These are phyloP conservation scores for Synanthedon andrenaeformis DNA, from an alignment of 2,888 invertebrate genomes.

Conservation along the genomic window DNA sequence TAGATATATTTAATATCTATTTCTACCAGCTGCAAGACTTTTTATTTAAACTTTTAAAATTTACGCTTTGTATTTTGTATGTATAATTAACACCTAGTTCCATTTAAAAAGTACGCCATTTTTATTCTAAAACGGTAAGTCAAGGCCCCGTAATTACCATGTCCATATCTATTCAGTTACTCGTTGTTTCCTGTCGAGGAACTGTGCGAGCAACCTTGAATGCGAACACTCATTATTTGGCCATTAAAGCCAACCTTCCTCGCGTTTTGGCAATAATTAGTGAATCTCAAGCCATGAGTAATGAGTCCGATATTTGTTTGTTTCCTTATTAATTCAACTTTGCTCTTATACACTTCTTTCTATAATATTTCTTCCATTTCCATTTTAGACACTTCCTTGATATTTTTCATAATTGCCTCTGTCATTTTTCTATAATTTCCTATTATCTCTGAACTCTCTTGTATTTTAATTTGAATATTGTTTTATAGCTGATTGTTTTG, in stretches of 20 bases:
- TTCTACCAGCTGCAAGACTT: too few relatives aligned
- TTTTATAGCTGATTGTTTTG: too few relatives aligned
- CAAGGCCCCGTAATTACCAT: conserved; percentile 61
- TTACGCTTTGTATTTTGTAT: too few relatives aligned
- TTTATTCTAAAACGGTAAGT: conserved; percentile 66
- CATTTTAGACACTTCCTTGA: too few relatives aligned
- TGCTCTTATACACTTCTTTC: not conserved
- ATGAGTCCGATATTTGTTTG: conserved; percentile 1
- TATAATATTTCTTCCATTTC: too few relatives aligned
- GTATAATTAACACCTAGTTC: conserved; percentile 21
- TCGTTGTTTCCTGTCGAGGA: conserved; percentile 58
- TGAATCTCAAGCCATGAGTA: conserved; percentile 21
- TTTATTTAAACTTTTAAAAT: too few relatives aligned
- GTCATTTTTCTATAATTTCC: too few relatives aligned
- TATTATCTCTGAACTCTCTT: too few relatives aligned
- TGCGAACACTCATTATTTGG: conserved; percentile 57
- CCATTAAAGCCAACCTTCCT: conserved; percentile 55
- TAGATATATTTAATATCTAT: too few relatives aligned
- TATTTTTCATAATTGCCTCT: too few relatives aligned
- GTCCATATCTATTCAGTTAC: conserved; percentile 61
- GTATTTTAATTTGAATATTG: too few relatives aligned
- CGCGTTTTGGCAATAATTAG: conserved; percentile 43
- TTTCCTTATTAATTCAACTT: not conserved
- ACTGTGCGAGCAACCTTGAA: conserved; percentile 49
- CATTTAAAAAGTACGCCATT: conserved; percentile 48